Evolutionary conservation across 2,888 invertebrate species (phyloP).

Genomic region (Steinernema carpocapsae): DNA sequence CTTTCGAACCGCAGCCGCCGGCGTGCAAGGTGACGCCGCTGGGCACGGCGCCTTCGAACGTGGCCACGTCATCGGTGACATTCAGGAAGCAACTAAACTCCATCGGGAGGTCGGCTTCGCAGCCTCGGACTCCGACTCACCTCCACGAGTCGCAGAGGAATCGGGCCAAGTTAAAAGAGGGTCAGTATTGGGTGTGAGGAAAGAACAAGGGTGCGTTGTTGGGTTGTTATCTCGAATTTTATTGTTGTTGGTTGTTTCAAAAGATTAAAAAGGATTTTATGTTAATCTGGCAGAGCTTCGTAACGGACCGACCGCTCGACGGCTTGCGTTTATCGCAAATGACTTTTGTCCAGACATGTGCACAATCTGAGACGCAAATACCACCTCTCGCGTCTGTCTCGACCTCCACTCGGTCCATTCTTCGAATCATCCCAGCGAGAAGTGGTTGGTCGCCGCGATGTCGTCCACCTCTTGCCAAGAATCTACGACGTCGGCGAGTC

Average conservation of each 20-base stretch:
- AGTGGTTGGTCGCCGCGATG: background rate
- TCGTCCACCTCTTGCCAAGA: background rate
- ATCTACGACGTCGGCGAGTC: background rate
- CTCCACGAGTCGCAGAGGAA: constrained; percentile 2
- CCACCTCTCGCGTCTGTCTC: too few species aligned
- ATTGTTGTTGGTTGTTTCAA: constrained; percentile 25
- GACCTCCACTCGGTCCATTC: too few species aligned
- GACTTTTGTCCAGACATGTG: too few species aligned
- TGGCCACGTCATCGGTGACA: constrained; percentile 1
- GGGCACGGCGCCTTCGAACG: background rate
- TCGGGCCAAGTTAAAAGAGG: constrained; percentile 8
- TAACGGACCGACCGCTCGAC: too few species aligned
- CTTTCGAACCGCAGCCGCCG: constrained; percentile 20
- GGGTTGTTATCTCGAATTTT: background rate
- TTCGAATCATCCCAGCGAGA: too few species aligned
- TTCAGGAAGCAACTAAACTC: background rate
- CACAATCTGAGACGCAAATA: too few species aligned
- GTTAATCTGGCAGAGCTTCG: too few species aligned
- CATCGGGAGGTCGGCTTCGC: constrained; percentile 5
- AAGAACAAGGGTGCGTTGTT: too few species aligned
- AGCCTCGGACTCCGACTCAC: background rate
- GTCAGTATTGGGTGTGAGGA: constrained; percentile 27
- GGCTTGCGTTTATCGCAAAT: too few species aligned
- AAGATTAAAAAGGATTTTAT: background rate
- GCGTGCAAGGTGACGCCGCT: constrained; percentile 24